phyloP scores from a whole-genome alignment of 2,113 vertebrate genomes.

The Lathamus discolor region DNA sequence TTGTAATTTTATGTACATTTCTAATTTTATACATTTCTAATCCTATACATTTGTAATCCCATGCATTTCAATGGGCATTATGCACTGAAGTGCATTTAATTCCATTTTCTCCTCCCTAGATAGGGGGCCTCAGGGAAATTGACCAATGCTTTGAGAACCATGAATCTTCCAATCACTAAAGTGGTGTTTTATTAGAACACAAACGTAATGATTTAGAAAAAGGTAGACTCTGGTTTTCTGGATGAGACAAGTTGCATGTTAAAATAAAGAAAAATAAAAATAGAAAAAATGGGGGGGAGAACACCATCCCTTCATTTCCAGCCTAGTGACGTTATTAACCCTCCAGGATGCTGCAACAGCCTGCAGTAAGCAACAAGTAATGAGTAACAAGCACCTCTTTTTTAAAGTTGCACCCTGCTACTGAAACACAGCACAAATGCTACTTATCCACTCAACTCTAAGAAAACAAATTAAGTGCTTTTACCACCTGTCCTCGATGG shows the following conservation, averaged over 20 bases:
- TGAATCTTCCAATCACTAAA: background rate
- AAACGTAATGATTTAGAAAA: background rate
- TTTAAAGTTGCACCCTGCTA: background rate
- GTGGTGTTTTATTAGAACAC: background rate
- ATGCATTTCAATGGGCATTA: background rate
- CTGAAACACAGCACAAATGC: background rate
- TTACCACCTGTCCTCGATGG: accelerated
- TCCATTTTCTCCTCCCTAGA: background rate
- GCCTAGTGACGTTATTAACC: background rate
- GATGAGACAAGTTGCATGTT: background rate
- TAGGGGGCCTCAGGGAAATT: background rate
- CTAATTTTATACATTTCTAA: background rate
- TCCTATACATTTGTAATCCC: background rate
- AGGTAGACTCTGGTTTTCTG: background rate
- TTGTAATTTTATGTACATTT: background rate
- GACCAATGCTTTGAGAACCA: background rate
- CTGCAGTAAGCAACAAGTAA: background rate
- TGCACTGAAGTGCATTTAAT: background rate
- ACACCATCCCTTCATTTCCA: background rate
- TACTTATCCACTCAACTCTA: background rate
- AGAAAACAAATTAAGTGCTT: background rate
- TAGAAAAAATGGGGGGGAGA: background rate
- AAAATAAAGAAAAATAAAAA: background rate
- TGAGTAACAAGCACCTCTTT: background rate
- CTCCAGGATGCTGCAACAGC: background rate